Conservation (phyloP, 2,888 invertebrate species). For the Amphimallon solstitiale region DNA sequence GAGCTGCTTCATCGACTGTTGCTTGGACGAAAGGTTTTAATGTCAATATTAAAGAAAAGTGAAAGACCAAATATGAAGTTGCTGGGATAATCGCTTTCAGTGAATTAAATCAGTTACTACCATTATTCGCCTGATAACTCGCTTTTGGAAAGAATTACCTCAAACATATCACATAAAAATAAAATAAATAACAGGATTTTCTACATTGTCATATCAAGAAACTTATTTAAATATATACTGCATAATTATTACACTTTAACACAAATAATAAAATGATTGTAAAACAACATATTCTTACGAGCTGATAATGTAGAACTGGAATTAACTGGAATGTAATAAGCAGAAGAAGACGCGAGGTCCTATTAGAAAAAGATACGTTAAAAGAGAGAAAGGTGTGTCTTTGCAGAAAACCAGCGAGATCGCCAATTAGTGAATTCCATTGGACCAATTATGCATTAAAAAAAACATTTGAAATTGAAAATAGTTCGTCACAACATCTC, state of each 20-base stretch:
- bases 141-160: too few species aligned
- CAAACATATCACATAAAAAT: background rate
- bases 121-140: too few species aligned
- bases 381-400: background rate
- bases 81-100: too few species aligned
- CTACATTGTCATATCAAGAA: background rate
- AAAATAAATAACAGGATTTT: background rate
- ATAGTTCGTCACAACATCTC: background rate
- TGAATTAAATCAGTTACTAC: too few species aligned
- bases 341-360: background rate
- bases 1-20: too few species aligned
- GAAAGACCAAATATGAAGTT: too few species aligned
- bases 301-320: background rate
- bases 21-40: too few species aligned
- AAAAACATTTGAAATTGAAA: slow-evolving; percentile 19
- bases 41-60: too few species aligned
- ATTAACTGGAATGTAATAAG: too few species aligned
- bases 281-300: background rate
- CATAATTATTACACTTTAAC: too few species aligned
- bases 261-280: background rate
- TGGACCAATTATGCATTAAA: background rate
- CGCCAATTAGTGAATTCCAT: slow-evolving; percentile 21
- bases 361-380: slow-evolving; percentile 5
- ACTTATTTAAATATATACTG: too few species aligned
- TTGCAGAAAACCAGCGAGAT: background rate